A percentile compares a stretch with the other conserved stretches of the same genome.
Conservation (phyloP, 2,888 invertebrate genomes). For the Mactromeris polynyma region DNA sequence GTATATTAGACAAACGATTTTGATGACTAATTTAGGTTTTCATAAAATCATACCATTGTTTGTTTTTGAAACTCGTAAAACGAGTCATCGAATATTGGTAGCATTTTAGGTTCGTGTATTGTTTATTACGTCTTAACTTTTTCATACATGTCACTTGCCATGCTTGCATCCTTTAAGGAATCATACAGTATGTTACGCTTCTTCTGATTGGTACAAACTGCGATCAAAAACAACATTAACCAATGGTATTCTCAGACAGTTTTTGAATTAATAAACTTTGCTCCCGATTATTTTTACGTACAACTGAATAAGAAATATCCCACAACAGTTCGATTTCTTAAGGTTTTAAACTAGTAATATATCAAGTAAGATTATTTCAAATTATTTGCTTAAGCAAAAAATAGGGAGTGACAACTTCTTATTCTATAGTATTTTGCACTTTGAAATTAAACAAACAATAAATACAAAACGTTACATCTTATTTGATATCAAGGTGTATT, state of each 20-base stretch:
- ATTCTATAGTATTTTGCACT: background rate
- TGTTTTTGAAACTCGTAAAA: conserved; percentile 50
- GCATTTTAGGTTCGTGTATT: background rate
- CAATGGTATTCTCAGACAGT: background rate
- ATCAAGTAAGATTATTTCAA: background rate
- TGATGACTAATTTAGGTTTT: conserved; percentile 9
- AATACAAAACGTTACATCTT: background rate
- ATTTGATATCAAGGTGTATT: background rate
- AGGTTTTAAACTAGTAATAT: background rate
- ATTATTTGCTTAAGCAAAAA: background rate
- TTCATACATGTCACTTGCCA: conserved; percentile 17
- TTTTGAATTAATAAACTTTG: background rate
- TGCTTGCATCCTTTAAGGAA: conserved; percentile 15
- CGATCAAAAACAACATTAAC: background rate
- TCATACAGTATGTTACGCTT: conserved; percentile 16
- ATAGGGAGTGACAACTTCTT: background rate
- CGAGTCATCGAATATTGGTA: conserved; percentile 31
- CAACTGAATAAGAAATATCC: background rate
- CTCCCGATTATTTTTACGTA: background rate
- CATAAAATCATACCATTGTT: conserved; percentile 10
- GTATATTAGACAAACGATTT: conserved; percentile 26
- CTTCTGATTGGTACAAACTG: conserved; percentile 18
- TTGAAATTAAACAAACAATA: background rate
- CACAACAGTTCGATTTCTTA: background rate
- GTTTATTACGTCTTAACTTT: background rate